phyloP scores from a whole-genome alignment of 2,888 invertebrate genomes.

The Caenorhabditis drosophilae region DNA sequence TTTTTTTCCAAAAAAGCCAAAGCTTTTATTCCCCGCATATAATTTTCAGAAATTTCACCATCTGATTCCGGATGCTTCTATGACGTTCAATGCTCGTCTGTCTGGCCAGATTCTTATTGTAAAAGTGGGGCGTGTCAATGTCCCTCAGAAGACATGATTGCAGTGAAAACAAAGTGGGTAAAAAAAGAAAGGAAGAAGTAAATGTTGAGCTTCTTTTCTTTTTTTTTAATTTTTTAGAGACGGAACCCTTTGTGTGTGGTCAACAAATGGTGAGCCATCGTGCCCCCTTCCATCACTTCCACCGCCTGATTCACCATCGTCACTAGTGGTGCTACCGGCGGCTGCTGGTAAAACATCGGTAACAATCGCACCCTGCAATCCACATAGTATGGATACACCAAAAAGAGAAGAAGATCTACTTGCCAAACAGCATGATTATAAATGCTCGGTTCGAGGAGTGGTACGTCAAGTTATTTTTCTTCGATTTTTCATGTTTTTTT shows the following conservation, averaged over 20 bases:
- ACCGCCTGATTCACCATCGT: conserved; percentile 50
- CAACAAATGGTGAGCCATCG: conserved; percentile 39
- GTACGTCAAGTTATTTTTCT: conserved; percentile 18
- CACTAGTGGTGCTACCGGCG: conserved; percentile 50
- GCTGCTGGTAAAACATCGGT: conserved; percentile 46
- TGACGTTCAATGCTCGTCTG: conserved; percentile 53
- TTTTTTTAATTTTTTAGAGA: conserved; percentile 45
- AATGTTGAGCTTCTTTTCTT: not conserved
- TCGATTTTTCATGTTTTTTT: conserved; percentile 1
- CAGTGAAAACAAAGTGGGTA: conserved; percentile 56
- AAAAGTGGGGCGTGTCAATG: conserved; percentile 50
- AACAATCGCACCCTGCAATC: conserved; percentile 50
- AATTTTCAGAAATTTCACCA: conserved; percentile 50
- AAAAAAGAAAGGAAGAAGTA: conserved; percentile 2
- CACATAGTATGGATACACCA: conserved; percentile 35
- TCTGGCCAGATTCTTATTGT: conserved; percentile 57
- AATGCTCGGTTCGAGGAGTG: conserved; percentile 38
- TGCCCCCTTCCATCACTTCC: conserved; percentile 54
- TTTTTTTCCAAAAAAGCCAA: too few relatives aligned
- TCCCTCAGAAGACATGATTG: conserved; percentile 54
- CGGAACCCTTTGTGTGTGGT: conserved; percentile 54
- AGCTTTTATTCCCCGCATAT: not conserved
- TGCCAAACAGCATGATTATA: conserved; percentile 39
- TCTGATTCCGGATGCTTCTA: conserved; percentile 54
- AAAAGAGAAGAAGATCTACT: conserved; percentile 39